Evolutionary conservation across 2,797 vertebrate genomes (phyloP).

Genomic region (Aulostomus chinensis): DNA sequence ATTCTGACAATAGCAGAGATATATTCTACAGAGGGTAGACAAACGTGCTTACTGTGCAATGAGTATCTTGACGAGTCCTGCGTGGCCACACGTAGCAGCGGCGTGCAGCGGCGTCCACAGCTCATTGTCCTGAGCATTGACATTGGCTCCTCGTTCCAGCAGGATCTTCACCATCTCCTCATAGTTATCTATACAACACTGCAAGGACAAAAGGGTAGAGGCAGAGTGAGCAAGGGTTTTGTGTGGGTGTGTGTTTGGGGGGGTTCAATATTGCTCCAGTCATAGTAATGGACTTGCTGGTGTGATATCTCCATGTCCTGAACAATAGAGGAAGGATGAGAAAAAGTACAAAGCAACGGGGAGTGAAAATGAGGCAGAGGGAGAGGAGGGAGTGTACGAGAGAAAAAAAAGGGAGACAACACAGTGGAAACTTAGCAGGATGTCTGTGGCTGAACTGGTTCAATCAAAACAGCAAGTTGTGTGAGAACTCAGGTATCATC

Average conservation of each 20-base stretch:
- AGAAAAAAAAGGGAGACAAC: background rate
- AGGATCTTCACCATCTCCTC: constrained; percentile 96
- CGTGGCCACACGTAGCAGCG: constrained; percentile 93
- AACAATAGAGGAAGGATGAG: no score
- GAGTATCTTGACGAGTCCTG: constrained; percentile 93
- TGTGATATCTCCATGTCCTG: no score
- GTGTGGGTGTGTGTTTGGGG: no score
- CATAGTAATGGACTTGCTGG: no score
- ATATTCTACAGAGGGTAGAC: no score
- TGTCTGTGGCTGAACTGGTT: no score
- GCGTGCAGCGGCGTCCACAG: constrained; percentile 96
- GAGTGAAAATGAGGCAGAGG: background rate
- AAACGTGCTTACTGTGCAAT: constrained; percentile 93
- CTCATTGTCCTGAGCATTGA: constrained; percentile 96
- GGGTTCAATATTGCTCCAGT: no score
- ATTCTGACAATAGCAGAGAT: no score
- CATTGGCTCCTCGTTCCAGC: constrained; percentile 87
- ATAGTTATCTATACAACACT: constrained; percentile 99
- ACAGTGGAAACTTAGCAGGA: no score
- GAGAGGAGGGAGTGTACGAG: background rate
- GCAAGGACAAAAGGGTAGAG: background rate
- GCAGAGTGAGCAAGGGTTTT: no score
- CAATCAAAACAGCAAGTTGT: no score
- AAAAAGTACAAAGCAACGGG: background rate
- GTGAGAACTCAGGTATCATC: no score